Evolutionary conservation across 1,140 invertebrate species (phyloP).

Genomic region (Ostrea edulis): DNA sequence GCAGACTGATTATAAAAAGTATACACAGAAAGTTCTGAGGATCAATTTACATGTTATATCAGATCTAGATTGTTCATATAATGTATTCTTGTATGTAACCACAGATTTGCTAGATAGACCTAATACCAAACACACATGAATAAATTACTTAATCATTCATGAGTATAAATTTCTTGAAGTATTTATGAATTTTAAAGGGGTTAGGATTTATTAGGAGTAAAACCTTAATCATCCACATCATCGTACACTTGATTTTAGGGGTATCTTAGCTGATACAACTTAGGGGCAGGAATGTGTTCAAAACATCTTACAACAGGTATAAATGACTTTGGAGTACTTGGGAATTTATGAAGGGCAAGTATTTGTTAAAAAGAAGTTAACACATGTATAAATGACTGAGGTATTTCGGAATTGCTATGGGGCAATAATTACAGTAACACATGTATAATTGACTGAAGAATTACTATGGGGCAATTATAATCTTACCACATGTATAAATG

Average conservation of each 20-base stretch:
- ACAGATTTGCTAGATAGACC: too few species aligned
- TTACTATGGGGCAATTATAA: not conserved
- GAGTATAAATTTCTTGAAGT: too few species aligned
- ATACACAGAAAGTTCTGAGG: too few species aligned
- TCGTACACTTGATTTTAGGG: not conserved
- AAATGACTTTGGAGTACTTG: constrained; percentile 82
- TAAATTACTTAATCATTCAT: too few species aligned
- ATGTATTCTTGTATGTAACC: too few species aligned
- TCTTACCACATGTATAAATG: constrained; percentile 96
- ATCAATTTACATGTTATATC: too few species aligned
- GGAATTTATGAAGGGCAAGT: not conserved
- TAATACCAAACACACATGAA: too few species aligned
- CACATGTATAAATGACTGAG: not conserved
- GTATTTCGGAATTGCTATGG: not conserved
- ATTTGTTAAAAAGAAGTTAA: not conserved
- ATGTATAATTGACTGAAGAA: not conserved
- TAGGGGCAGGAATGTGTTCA: not conserved
- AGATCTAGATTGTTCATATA: too few species aligned
- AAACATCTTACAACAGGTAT: not conserved
- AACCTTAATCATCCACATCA: not conserved
- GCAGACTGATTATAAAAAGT: too few species aligned
- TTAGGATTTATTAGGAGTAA: too few species aligned
- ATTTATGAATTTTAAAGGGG: too few species aligned
- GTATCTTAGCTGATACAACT: not conserved
- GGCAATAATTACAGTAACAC: not conserved